Base-by-base conservation (phyloP, 92 coral and sea anemone genomes). In the Heteractis magnifica region DNA sequence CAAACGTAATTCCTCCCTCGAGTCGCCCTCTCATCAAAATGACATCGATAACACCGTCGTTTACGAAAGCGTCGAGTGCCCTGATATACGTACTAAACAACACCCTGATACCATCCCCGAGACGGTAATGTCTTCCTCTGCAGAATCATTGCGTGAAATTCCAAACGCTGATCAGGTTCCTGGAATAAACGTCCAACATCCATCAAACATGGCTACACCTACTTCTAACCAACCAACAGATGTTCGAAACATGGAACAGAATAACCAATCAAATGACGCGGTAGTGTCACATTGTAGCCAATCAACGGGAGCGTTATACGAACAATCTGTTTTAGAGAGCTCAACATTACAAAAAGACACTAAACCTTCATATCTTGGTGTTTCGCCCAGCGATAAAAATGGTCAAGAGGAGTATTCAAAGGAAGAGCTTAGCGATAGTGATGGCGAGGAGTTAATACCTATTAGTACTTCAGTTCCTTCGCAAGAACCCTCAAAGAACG, bases 61-160 rank as follows among this genome's bases (percentile, higher is more conserved):
- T 10, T n/a, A 41, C 41, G 49, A 65, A 44, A 55, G 6, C 8
- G 16, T 26, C 13, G 14, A 75, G 16, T 74, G 71, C 2, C n/a
- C 86, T 10, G 80, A 82, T 55, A 75, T 18, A 51, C 52, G 71
- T 6, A 62, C 65, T 5, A 65, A 50, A 65, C 52, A 59, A 49
- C 55, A 34, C 56, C 14, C 12, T 15, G 41, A 49, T 16, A 49
- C 52, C 21, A 26, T 68, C 23, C 56, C 52, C 56, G 91, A 84
- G 41, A 14, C 85, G 4, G 82, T 51, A 19, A 62, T 76, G 49
- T 10, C 71, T 7, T 77, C 87, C 41, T 89, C 92, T n/a, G 86
- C 83, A 15, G 92, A 89, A 52, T 82, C 90, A 49, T 78, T 89
- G 0, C 82, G 79, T 59, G 92, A 85, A 85, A 81, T 88, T 6